These are phyloP conservation scores for Hydrophis major DNA, from an alignment of 2,797 vertebrate species.

Conservation along the genomic window DNA sequence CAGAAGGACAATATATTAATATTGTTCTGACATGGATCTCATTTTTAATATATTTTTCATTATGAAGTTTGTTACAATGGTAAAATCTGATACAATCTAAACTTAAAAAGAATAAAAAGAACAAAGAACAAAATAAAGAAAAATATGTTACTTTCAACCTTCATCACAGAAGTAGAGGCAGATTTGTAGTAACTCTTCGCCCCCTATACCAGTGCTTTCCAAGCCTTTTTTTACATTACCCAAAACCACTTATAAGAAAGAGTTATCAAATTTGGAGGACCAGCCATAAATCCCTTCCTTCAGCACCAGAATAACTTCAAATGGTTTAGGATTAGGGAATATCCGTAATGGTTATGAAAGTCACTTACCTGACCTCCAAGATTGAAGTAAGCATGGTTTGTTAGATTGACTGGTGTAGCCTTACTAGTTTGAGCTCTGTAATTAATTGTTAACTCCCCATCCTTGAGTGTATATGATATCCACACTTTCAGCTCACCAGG, in stretches of 20 bases:
- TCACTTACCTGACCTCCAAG: slow-evolving; percentile 85
- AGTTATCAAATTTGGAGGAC: neutral
- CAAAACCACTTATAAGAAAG: neutral
- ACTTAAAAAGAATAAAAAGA: neutral
- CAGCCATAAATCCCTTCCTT: neutral
- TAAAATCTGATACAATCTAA: neutral
- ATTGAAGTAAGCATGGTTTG: slow-evolving; percentile 96
- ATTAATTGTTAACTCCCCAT: slow-evolving; percentile 77
- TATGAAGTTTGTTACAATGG: neutral
- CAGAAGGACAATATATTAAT: neutral
- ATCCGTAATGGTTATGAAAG: neutral
- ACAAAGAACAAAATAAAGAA: neutral
- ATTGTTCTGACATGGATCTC: neutral
- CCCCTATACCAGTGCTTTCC: neutral
- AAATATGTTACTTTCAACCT: neutral
- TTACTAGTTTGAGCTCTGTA: slow-evolving; percentile 80
- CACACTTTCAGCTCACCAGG: slow-evolving; percentile 86
- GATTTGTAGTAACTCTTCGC: neutral
- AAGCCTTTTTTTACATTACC: neutral
- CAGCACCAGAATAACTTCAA: neutral
- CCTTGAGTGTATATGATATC: slow-evolving; percentile 83
- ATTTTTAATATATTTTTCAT: neutral
- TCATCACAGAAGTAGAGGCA: neutral
- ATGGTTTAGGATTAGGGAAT: neutral
- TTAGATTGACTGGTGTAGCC: slow-evolving; percentile 88